Percentiles rank a stretch among this genome's conserved stretches.
Conservation (phyloP, 1,140 invertebrate genomes). For the Chlorops oryzae region DNA sequence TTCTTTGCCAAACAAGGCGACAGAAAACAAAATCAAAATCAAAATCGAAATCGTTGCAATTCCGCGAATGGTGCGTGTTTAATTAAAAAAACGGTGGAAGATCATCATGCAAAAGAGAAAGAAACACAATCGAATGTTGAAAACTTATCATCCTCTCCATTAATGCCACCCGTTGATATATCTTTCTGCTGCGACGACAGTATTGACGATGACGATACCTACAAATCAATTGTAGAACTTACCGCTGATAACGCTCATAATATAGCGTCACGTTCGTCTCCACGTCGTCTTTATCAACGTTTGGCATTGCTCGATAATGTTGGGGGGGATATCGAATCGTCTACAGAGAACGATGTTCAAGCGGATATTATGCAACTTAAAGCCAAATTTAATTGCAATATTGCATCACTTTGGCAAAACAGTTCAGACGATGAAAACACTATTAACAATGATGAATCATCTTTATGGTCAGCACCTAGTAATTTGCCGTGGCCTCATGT, state of each 20-base stretch:
- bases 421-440: slow-evolving; percentile 37
- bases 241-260: slow-evolving; percentile 5
- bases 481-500: slow-evolving; percentile 3
- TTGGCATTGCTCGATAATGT: too few species aligned
- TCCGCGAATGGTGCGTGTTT: slow-evolving; percentile 17
- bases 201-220: slow-evolving; percentile 12
- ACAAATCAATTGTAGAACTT: slow-evolving; percentile 7
- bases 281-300: slow-evolving; percentile 14
- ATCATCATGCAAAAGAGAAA: background rate
- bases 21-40: slow-evolving; percentile 11
- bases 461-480: background rate
- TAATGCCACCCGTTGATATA: background rate
- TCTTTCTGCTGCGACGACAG: slow-evolving; percentile 3
- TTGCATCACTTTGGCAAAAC: slow-evolving; percentile 59
- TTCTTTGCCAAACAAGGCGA: slow-evolving; percentile 12
- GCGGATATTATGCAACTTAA: slow-evolving; percentile 57
- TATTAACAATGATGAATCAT: background rate
- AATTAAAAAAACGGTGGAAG: slow-evolving; percentile 8
- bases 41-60: slow-evolving; percentile 21
- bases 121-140: background rate
- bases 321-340: background rate
- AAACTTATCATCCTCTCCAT: background rate
- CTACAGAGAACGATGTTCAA: slow-evolving; percentile 40
- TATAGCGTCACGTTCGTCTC: too few species aligned
- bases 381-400: slow-evolving; percentile 60